Evolutionary conservation across 2,888 invertebrate species (phyloP).

Genomic region (Philhelius pedissequus): DNA sequence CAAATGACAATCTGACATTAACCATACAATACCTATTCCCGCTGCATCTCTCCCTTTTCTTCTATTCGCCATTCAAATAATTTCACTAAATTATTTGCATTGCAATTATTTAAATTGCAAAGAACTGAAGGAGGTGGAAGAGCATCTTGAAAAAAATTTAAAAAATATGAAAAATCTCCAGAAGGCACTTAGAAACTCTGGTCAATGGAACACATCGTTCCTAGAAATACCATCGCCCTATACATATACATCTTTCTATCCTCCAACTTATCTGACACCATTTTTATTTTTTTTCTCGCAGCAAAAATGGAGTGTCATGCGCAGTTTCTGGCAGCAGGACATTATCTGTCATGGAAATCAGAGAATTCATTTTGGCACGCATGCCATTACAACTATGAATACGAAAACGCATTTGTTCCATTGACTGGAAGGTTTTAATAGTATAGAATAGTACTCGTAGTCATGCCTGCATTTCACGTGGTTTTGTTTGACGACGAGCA

Average conservation of each 20-base stretch:
- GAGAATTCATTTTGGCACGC: constrained; percentile 36
- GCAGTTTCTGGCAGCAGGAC: constrained; percentile 5
- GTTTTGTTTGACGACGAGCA: background rate
- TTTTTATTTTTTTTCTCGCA: background rate
- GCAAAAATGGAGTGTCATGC: constrained; percentile 27
- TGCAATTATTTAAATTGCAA: no score
- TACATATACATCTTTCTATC: background rate
- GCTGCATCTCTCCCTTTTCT: no score
- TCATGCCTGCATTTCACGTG: constrained; percentile 16
- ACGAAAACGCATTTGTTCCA: constrained; percentile 34
- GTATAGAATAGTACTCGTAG: background rate
- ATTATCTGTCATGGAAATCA: constrained; percentile 16
- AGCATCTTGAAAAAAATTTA: background rate
- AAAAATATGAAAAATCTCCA: background rate
- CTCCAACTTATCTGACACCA: background rate
- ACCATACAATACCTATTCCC: background rate
- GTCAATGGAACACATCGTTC: constrained; percentile 13
- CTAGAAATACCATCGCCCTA: background rate
- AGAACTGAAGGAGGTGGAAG: background rate
- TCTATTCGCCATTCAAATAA: no score
- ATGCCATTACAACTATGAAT: background rate
- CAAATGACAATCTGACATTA: background rate
- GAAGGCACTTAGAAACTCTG: background rate
- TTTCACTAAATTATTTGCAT: no score
- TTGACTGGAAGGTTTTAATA: constrained; percentile 30